Evolutionary conservation across 2,888 invertebrate species (phyloP), one percentile per base, ranked within the genome.

Genomic region (Eilema sororculum): DNA sequence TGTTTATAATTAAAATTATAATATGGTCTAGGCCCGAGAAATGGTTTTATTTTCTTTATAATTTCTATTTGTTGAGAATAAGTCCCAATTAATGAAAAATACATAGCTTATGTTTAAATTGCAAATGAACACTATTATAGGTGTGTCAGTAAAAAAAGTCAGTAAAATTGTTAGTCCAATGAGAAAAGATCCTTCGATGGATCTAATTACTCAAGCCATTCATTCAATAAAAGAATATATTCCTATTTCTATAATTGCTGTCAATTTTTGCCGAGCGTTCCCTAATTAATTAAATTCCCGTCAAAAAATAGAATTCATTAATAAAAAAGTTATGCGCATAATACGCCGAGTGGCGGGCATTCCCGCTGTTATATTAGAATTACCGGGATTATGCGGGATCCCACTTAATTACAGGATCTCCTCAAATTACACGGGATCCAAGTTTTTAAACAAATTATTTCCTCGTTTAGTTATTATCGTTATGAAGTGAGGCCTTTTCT

Each of bases 281-380:
- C 57, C 65, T 56, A 65, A 65, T 90, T 91, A 90, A 90, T 88
- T 87, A 89, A 89, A 89, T 89, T 89, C 85, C 77, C 84, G 81
- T 86, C 84, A 85, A 88, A 89, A 89, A 91, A 90, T 90, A 86
- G 84, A 88, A 89, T 88, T 87, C 83, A 89, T 90, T 90, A 87
- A 88, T 87, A 88, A 65, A 90, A 89, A 89, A 85, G 81, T 85
- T 84, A 77, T 77, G 78, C 74, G 79, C 57, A 65, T 65, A 57
- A 65, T 57, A 80, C 78, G 71, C 75, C 77, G 81, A 82, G 76
- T 77, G 79, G 76, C 74, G 78, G 80, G 84, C 78, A 84, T 84
- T 84, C 86, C 86, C 86, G 84, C 86, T 84, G 57, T 37, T 46
- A 65, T 65, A 65, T 65, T 86, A 90, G 87, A 90, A 91, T 91